phyloP scores from a whole-genome alignment of 2,797 vertebrate species.

The Oreonectes daqikongensis region DNA sequence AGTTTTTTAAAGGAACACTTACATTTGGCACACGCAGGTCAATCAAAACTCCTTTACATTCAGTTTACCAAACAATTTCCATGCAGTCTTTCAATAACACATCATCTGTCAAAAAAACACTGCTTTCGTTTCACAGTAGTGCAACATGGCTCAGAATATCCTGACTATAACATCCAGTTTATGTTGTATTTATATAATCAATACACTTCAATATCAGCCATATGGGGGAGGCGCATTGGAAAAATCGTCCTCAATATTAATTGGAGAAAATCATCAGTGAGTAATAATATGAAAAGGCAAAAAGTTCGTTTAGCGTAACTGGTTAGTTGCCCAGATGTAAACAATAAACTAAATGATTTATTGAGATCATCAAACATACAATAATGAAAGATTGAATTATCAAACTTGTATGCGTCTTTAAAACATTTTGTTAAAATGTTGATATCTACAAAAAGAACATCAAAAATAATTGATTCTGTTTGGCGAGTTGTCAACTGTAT shows the following conservation, averaged over 20 bases:
- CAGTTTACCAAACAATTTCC: conserved; percentile 20
- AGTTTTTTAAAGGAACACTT: neutral
- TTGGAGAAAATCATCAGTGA: neutral
- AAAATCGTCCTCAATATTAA: neutral
- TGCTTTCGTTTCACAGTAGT: conserved; percentile 19
- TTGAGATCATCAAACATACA: too few relatives aligned
- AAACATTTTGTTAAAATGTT: too few relatives aligned
- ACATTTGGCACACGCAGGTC: neutral
- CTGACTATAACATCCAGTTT: neutral
- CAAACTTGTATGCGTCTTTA: too few relatives aligned
- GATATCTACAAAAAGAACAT: too few relatives aligned
- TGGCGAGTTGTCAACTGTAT: too few relatives aligned
- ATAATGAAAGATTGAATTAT: too few relatives aligned
- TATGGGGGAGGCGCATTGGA: neutral
- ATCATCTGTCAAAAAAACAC: neutral
- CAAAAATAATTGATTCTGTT: too few relatives aligned
- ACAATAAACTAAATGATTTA: too few relatives aligned
- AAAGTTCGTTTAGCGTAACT: neutral
- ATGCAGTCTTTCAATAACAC: conserved; percentile 15
- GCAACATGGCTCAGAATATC: conserved; percentile 1
- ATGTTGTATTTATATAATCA: neutral
- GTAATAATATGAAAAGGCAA: neutral
- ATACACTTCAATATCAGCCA: neutral
- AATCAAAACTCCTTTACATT: conserved; percentile 28
- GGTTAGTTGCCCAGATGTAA: too few relatives aligned